Evolutionary conservation across 2,888 invertebrate species (phyloP).

Genomic region (Coelopa pilipes): DNA sequence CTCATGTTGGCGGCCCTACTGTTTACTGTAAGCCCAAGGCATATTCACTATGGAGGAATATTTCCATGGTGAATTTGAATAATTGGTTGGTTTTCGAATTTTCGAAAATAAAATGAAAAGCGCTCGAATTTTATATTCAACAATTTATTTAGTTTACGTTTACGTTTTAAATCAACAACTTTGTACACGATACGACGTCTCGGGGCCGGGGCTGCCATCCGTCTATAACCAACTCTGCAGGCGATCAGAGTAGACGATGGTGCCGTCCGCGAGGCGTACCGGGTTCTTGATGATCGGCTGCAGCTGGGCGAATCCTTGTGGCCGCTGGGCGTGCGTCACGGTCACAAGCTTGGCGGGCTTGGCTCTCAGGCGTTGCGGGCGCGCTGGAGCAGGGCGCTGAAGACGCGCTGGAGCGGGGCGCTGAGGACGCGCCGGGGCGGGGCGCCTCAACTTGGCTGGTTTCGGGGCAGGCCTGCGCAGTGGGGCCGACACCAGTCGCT

Average conservation of each 20-base stretch:
- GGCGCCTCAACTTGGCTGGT: conserved; percentile 9
- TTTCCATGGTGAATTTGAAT: neutral
- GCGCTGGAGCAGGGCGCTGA: neutral
- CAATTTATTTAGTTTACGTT: neutral
- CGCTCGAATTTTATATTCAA: neutral
- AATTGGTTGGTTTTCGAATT: neutral
- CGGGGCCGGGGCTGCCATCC: too few species aligned
- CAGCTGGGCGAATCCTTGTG: conserved; percentile 26
- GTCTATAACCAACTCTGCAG: conserved; percentile 19
- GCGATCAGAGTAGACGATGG: conserved; percentile 25
- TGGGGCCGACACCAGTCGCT: neutral
- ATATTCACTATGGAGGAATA: neutral
- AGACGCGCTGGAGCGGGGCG: neutral
- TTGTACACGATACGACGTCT: too few species aligned
- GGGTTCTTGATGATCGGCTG: conserved; percentile 40
- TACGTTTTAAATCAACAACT: neutral
- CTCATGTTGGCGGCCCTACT: neutral
- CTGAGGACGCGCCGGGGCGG: neutral
- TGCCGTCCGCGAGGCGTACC: conserved; percentile 5
- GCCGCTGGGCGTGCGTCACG: neutral
- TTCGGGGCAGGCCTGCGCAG: neutral
- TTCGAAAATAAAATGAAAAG: neutral
- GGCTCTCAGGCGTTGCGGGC: neutral
- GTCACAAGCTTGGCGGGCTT: conserved; percentile 8
- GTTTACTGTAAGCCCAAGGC: neutral